Percentiles rank a stretch among this genome's conserved stretches.
phyloP scores from a whole-genome alignment of 2,797 vertebrate genomes.

The Xenops minutus region DNA sequence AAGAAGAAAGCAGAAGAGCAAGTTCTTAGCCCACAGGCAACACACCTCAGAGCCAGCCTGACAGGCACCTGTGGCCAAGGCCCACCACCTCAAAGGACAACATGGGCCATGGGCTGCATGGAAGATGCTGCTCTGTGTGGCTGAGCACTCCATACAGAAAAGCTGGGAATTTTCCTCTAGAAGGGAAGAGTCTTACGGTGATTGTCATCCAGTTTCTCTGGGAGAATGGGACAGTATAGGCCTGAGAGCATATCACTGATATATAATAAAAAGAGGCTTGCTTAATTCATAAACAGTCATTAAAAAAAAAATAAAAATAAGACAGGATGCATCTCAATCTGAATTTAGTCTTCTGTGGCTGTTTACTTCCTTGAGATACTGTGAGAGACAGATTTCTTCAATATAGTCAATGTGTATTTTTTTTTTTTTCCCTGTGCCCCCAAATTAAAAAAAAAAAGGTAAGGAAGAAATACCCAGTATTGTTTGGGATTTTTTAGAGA shows the following conservation, averaged over 20 bases:
- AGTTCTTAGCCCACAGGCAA: background rate
- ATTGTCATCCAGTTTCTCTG: background rate
- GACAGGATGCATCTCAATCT: background rate
- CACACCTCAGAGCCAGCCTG: background rate
- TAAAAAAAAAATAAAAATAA: background rate
- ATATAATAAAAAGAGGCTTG: background rate
- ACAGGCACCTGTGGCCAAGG: fast-evolving
- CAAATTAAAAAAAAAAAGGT: background rate
- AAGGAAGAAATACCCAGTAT: background rate
- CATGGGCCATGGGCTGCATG: fast-evolving
- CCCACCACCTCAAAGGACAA: too few species aligned
- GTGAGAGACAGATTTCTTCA: background rate
- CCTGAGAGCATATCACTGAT: background rate
- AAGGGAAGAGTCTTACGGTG: background rate
- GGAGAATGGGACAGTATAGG: background rate
- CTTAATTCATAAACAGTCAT: background rate
- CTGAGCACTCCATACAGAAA: background rate
- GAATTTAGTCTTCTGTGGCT: background rate
- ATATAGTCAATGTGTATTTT: background rate
- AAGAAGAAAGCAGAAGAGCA: background rate
- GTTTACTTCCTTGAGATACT: background rate
- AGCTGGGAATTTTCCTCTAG: background rate
- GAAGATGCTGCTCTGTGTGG: background rate
- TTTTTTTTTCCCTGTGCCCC: background rate
- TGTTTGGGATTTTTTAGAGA: conserved; percentile 1